phyloP scores from a whole-genome alignment of 2,113 vertebrate species.

The Mastomys natalensis region DNA sequence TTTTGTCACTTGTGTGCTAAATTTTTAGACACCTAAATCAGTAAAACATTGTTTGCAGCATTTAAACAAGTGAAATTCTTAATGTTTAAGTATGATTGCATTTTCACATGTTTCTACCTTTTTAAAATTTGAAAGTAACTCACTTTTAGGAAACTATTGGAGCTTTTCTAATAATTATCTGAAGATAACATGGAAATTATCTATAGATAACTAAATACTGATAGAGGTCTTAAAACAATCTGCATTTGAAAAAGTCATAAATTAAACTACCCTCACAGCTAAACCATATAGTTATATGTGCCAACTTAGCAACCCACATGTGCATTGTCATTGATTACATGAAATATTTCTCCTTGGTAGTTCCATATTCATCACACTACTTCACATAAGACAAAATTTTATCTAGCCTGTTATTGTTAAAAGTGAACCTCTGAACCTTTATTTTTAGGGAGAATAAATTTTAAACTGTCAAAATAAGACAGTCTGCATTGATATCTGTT shows the following conservation, averaged over 20 bases:
- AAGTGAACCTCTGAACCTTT: constrained; percentile 62
- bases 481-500: background rate
- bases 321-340: background rate
- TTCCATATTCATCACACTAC: constrained; percentile 67
- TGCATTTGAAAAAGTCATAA: constrained; percentile 88
- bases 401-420: constrained; percentile 55
- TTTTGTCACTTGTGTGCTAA: constrained; percentile 16
- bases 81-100: background rate
- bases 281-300: background rate
- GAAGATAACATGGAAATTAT: background rate
- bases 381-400: constrained; percentile 49
- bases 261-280: constrained; percentile 41
- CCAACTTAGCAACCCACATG: background rate
- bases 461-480: background rate
- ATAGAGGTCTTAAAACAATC: constrained; percentile 81
- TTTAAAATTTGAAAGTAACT: constrained; percentile 58
- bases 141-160: constrained; percentile 38
- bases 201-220: background rate
- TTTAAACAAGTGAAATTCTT: constrained; percentile 48
- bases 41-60: background rate
- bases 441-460: constrained; percentile 47
- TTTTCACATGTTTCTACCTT: constrained; percentile 71
- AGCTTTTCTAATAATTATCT: constrained; percentile 52
- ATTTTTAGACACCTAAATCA: constrained; percentile 45
- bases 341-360: constrained; percentile 58